Percentiles rank a stretch among this genome's conserved stretches.
phyloP scores from a whole-genome alignment of 2,888 invertebrate genomes.

The Apocheima hispidaria region DNA sequence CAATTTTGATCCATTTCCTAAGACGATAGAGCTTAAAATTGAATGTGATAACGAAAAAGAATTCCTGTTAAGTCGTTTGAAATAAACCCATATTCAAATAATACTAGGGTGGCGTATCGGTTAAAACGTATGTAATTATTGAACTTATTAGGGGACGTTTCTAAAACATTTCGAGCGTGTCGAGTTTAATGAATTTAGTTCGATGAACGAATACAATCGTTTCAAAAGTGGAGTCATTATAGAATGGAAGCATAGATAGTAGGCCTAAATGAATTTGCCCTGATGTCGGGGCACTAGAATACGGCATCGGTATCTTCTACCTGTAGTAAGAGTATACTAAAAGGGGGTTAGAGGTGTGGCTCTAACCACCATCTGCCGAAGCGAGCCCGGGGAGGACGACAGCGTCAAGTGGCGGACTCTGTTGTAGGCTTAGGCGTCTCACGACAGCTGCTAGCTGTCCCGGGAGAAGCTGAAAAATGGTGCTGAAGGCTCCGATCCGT shows the following conservation, averaged over 20 bases:
- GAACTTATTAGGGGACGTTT: slow-evolving; percentile 65
- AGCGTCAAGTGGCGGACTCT: too few relatives aligned
- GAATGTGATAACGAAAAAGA: slow-evolving; percentile 22
- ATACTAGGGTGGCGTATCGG: slow-evolving; percentile 75
- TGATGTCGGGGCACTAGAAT: too few relatives aligned
- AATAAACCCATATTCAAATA: slow-evolving; percentile 83
- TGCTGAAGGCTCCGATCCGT: too few relatives aligned
- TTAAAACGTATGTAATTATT: slow-evolving; percentile 84
- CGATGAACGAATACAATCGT: slow-evolving; percentile 66
- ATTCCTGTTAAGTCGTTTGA: slow-evolving; percentile 71
- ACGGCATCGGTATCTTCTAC: too few relatives aligned
- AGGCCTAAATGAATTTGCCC: too few relatives aligned
- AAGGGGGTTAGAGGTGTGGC: too few relatives aligned
- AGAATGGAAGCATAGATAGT: slow-evolving; percentile 7
- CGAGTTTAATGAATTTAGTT: slow-evolving; percentile 78
- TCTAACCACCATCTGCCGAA: too few relatives aligned
- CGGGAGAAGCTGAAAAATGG: too few relatives aligned
- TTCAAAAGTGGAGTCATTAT: slow-evolving; percentile 48
- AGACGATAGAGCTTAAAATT: slow-evolving; percentile 20
- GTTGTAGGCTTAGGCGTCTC: too few relatives aligned
- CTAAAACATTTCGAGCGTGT: slow-evolving; percentile 74
- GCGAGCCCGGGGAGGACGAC: too few relatives aligned
- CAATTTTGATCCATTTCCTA: slow-evolving; percentile 14
- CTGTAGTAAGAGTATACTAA: too few relatives aligned
- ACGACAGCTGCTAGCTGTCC: too few relatives aligned